These are phyloP conservation scores for Zapornia atra DNA, from an alignment of 2,113 vertebrate species.

Conservation along the genomic window DNA sequence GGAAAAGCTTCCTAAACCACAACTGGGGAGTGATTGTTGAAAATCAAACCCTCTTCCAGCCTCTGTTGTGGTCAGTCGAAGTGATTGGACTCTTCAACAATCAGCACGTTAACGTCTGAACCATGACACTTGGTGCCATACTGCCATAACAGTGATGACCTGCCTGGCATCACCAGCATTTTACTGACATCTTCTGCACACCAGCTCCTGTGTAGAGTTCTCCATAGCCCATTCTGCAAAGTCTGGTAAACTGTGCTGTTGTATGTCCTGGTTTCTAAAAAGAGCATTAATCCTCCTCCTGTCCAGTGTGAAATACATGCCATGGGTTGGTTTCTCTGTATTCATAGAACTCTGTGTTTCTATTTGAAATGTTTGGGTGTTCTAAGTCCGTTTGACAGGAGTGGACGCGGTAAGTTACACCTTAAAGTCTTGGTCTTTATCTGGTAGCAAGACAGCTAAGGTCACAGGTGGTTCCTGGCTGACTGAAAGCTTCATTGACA, in stretches of 20 bases:
- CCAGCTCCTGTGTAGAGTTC: not conserved
- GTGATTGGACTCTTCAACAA: not conserved
- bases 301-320: not conserved
- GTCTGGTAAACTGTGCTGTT: not conserved
- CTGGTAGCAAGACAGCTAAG: not conserved
- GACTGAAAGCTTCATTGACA: not conserved
- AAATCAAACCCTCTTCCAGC: not conserved
- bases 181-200: not conserved
- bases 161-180: not conserved
- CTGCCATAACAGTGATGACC: not conserved
- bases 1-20: not conserved
- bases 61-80: fast-evolving
- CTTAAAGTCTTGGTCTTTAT: not conserved
- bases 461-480: not conserved
- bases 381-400: not conserved
- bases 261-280: not conserved
- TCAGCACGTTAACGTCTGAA: not conserved
- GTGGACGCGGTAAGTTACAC: not conserved
- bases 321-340: not conserved
- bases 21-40: not conserved
- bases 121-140: fast-evolving
- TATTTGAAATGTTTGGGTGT: not conserved
- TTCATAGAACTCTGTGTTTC: not conserved
- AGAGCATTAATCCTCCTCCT: not conserved
- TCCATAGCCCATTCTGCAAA: not conserved